Evolutionary conservation across 2,113 vertebrate genomes (phyloP).

Genomic region (Stegastes partitus): DNA sequence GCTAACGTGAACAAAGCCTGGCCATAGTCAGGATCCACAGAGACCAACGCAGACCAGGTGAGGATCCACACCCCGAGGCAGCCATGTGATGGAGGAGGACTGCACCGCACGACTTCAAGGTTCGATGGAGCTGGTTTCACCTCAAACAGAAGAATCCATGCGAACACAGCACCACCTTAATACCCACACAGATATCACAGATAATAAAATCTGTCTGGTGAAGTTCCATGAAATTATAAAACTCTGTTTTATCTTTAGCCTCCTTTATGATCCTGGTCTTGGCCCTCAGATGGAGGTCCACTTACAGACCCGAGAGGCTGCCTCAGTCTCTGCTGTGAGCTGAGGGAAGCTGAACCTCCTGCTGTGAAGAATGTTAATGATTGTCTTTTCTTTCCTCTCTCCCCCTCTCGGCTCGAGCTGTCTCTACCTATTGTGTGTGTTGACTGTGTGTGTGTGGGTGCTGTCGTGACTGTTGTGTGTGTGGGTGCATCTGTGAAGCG

Average conservation of each 20-base stretch:
- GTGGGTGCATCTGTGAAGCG: slow-evolving; percentile 42
- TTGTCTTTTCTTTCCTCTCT: slow-evolving; percentile 8
- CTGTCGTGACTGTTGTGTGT: neutral
- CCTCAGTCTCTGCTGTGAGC: slow-evolving; percentile 1
- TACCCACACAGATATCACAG: no score
- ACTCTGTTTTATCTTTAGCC: neutral
- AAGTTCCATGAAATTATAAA: neutral
- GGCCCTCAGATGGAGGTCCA: slow-evolving; percentile 13
- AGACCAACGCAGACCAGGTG: no score
- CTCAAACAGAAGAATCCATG: no score
- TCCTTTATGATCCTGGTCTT: slow-evolving; percentile 39
- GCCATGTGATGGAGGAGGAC: no score
- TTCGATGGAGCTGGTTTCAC: neutral
- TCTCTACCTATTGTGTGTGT: slow-evolving; percentile 25
- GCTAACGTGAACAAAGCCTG: no score
- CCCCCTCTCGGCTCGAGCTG: slow-evolving; percentile 3
- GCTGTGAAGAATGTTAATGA: slow-evolving; percentile 43
- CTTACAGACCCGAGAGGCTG: slow-evolving; percentile 25
- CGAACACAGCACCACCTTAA: neutral
- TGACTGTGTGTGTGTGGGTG: slow-evolving; percentile 16
- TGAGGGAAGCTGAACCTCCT: slow-evolving; percentile 41
- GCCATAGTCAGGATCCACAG: no score
- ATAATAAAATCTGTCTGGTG: neutral
- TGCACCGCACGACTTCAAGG: no score
- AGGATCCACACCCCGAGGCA: no score